A percentile compares a stretch with the other conserved stretches of the same genome.
These are phyloP conservation scores for Vanessa tameamea DNA, from an alignment of 1,140 invertebrate genomes.

Conservation along the genomic window DNA sequence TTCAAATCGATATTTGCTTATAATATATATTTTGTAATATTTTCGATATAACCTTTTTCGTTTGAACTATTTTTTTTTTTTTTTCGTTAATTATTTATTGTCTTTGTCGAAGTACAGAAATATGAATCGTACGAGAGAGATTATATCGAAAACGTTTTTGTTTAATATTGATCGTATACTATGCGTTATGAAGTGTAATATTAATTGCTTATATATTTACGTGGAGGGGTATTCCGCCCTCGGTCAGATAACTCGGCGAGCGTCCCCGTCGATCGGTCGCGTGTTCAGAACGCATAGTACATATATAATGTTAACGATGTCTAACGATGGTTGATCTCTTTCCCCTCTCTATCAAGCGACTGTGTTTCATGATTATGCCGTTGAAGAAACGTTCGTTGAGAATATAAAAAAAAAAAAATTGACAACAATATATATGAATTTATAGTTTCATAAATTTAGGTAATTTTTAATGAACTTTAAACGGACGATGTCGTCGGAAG, in stretches of 20 bases:
- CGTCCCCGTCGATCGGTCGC: too few species aligned
- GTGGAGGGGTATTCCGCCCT: too few species aligned
- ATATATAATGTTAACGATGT: background rate
- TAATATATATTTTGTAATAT: background rate
- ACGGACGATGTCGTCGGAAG: too few species aligned
- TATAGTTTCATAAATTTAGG: background rate
- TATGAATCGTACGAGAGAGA: background rate
- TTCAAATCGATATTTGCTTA: background rate
- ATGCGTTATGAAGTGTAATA: constrained; percentile 4
- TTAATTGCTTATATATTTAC: background rate
- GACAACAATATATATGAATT: background rate
- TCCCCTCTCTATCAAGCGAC: constrained; percentile 28
- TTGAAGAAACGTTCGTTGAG: constrained; percentile 7
- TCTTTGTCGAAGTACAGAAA: too few species aligned
- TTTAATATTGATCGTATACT: background rate
- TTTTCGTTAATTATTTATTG: too few species aligned
- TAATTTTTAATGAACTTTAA: too few species aligned
- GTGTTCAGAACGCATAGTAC: constrained; percentile 12
- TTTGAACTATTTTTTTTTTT: background rate
- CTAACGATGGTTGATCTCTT: constrained; percentile 17
- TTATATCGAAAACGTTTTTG: constrained; percentile 9
- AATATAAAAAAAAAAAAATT: background rate
- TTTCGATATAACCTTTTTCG: constrained; percentile 15
- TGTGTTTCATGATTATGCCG: constrained; percentile 33
- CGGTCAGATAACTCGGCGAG: too few species aligned